Percentiles rank a stretch among this genome's conserved stretches.
Conservation (phyloP, 2,113 vertebrate species). For the Pituophis catenifer region DNA sequence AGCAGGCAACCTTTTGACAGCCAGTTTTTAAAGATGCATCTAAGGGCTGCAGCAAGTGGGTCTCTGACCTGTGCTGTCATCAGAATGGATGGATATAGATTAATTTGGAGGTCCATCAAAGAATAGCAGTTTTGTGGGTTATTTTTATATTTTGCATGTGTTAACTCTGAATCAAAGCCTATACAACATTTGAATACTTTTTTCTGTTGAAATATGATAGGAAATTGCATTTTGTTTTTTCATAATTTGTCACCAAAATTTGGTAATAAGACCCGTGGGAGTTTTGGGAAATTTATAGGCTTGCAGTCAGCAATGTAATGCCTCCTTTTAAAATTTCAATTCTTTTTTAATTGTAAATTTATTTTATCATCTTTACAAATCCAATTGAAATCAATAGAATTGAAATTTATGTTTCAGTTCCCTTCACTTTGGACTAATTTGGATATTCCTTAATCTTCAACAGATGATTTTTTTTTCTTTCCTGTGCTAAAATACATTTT, state of each 20-base stretch:
- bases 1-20: neutral
- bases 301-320: neutral
- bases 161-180: neutral
- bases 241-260: neutral
- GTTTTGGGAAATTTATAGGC: neutral
- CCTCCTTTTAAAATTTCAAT: neutral
- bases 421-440: neutral
- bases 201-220: neutral
- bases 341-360: neutral
- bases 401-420: neutral
- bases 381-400: neutral
- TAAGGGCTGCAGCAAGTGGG: neutral
- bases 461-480: neutral
- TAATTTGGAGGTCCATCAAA: neutral
- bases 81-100: neutral
- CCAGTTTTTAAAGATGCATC: neutral
- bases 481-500: neutral
- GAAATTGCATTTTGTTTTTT: neutral
- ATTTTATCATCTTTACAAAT: neutral
- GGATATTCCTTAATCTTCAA: neutral
- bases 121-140: neutral
- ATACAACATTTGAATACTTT: neutral
- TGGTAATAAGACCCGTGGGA: neutral
- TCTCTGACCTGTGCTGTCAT: neutral
- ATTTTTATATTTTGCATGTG: neutral